A percentile compares a stretch with the other conserved stretches of the same genome.
Conservation (phyloP, 2,888 invertebrate genomes). For the Chromoteleia sp. region DNA sequence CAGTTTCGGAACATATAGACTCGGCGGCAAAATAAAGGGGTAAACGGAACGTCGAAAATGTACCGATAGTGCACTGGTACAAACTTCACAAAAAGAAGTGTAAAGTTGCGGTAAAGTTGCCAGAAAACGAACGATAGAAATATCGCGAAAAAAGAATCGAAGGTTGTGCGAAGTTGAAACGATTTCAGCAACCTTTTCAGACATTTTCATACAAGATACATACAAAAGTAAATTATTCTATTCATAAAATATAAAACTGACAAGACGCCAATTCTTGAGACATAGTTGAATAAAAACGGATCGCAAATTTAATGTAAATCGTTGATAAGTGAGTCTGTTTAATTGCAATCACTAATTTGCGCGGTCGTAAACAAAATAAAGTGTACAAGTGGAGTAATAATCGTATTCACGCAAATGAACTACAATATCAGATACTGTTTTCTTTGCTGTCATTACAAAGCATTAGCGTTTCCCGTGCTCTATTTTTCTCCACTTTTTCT, state of each 20-base stretch:
- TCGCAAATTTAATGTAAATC: background rate
- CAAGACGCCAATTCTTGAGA: too few species aligned
- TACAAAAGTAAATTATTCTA: too few species aligned
- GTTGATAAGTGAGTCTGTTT: slow-evolving; percentile 22
- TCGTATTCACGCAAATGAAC: slow-evolving; percentile 43
- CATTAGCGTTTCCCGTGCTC: slow-evolving; percentile 54
- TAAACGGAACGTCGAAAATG: slow-evolving; percentile 43
- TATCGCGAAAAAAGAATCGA: slow-evolving; percentile 12
- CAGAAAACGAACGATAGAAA: slow-evolving; percentile 35
- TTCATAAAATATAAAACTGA: too few species aligned
- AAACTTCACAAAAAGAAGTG: slow-evolving; percentile 47
- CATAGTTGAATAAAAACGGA: too few species aligned
- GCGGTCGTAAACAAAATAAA: slow-evolving; percentile 15
- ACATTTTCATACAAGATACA: background rate
- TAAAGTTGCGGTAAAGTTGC: slow-evolving; percentile 49
- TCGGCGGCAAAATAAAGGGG: slow-evolving; percentile 54
- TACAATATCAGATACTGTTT: slow-evolving; percentile 57
- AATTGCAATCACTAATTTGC: slow-evolving; percentile 17
- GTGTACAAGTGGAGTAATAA: slow-evolving; percentile 27
- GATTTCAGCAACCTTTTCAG: slow-evolving; percentile 17
- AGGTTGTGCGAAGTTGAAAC: background rate
- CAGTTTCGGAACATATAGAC: slow-evolving; percentile 66
- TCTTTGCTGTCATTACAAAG: slow-evolving; percentile 57
- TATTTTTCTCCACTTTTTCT: slow-evolving; percentile 54
- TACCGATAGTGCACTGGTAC: slow-evolving; percentile 42